Evolutionary conservation across 2,797 vertebrate species (phyloP), one percentile per base, ranked within the genome.

Genomic region (Chaunax sp.): DNA sequence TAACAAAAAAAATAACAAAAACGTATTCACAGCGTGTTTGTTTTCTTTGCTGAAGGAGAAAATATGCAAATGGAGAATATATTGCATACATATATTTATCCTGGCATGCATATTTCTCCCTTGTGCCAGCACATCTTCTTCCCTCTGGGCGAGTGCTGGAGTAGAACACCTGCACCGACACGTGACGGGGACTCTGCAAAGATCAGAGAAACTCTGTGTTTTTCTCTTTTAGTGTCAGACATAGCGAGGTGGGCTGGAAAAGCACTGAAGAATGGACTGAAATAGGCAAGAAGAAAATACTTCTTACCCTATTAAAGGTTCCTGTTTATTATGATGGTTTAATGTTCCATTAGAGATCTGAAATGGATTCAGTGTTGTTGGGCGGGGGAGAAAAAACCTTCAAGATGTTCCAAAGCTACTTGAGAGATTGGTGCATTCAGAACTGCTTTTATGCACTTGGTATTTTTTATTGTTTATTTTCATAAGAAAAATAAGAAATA

Each of bases 131-230:
- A 52, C 16, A 80, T 75, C 43, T 19, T 71, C 68, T 66, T 28
- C 64, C 81, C 73, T 58, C 22, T 38, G 64, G 78, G 64, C 16
- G 10, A 74, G 28, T 38, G n/a, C 37, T 55, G 2, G 30, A 79
- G 64, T 19, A 14, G 38, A 77, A 57, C 79, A 81, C 78, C 75
- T 87, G 81, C 75, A 55, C 44, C 8, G 20, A 75, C 82, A 78
- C 33, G 67, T 78, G 81, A 76, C 12, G 20, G 23, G 30, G 43
- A 69, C 35, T 69, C 3, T 1, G 54, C 47, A 57, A 12, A 64
- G 33, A 78, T 83, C 56, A 65, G 37, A 78, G 35, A 75, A 74
- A 60, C 22, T n/a, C 20, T 49, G n/a, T 67, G 61, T 23, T 68
- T 43, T 46, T 6, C 71, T 68, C n/a, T 77, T 33, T 45, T 6